Evolutionary conservation across 2,113 vertebrate genomes (phyloP), one percentile per base, ranked within the genome.

Genomic region (Trochalopteron elliotii): DNA sequence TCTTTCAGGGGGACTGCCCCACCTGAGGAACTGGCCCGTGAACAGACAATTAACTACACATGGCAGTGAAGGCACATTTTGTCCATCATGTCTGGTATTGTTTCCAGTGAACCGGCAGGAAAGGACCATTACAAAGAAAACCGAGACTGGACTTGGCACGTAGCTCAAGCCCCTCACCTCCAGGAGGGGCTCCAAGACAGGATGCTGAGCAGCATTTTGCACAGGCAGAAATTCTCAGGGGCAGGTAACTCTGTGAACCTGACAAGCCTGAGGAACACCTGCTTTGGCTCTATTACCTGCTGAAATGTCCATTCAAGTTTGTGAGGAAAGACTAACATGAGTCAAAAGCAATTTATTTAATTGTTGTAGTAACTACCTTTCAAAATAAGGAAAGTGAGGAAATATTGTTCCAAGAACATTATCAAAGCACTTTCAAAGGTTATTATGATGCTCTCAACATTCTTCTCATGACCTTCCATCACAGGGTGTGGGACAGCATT

Each of bases 131-230:
- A 81, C 37, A 63, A 89, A 63, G n/a, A 68, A 94, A 71, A 40
- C 9, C 2, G 8, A 63, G n/a, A 33, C 14, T 57, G 57, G 13
- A 56, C 35, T 71, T 49, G 8, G 37, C 2, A 0, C 4, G 3
- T 24, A 59, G 42, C 19, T 94, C 33, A 47, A 89, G 47, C 15
- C 10, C 33, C 30, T 40, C 50, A 49, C 4, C 37, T 52, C 55
- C 64, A 78, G 45, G 45, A 78, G 15, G 30, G 28, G 12, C 52
- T 91, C n/a, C 1, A 33, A 69, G 23, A 59, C 16, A 68, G 61
- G 12, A 75, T 31, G 33, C 67, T 40, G 27, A 68, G 49, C 47
- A 78, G 16, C 15, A 67, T n/a, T 87, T 91, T 91, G 45, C 42
- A 18, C 5, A 60, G 64, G 52, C 47, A 91, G 44, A 85, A 89